Base-by-base conservation (phyloP, 2,888 invertebrate species). In the Polylopha cassiicola region DNA sequence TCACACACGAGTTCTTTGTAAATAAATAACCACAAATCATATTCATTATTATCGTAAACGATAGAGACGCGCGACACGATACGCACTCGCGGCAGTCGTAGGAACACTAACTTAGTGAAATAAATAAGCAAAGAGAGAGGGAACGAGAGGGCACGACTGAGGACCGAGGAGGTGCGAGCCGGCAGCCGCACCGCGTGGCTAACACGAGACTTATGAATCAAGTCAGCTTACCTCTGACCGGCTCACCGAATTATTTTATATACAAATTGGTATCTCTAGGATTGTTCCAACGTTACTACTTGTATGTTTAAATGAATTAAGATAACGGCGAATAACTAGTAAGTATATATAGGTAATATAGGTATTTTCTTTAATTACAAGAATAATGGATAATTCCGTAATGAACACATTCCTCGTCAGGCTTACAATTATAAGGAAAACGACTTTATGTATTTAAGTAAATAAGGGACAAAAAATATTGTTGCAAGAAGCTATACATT, bases 61-160 rank as follows among this genome's bases (percentile, higher is more conserved):
- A 37, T 48, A 53, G 37, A 31, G 47, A 34, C 63, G 62, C 65
- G 63, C 69, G 61, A 63, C 69, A 60, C 78, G 77, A 66, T 68
- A 60, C 54, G 52, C 76, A 53, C 68, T 59, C 70, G 57, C 77
- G 71, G 53, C 65, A 48, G 65, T 52, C 65, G 71, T 66, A 49
- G 64, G 53, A 67, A 56, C 55, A 81, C 81, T 81, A 78, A 77
- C 59, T 74, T 72, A 67, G 65, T 58, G 55, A 55, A 69, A 63
- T 66, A 56, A 55, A 65, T 60, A 65, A 73, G 58, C 61, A 63
- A 65, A 61, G 62, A 65, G 69, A 66, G 73, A 50, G 75, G 65
- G 55, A 73, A 69, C 61, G 69, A 73, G 75, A 73, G 64, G 62
- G 70, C 68, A 61, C 51, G 59, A 58, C 52, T 59, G 58, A 51